Base-by-base conservation (phyloP, 2,113 vertebrate species). In the Protobothrops flavoviridis region DNA sequence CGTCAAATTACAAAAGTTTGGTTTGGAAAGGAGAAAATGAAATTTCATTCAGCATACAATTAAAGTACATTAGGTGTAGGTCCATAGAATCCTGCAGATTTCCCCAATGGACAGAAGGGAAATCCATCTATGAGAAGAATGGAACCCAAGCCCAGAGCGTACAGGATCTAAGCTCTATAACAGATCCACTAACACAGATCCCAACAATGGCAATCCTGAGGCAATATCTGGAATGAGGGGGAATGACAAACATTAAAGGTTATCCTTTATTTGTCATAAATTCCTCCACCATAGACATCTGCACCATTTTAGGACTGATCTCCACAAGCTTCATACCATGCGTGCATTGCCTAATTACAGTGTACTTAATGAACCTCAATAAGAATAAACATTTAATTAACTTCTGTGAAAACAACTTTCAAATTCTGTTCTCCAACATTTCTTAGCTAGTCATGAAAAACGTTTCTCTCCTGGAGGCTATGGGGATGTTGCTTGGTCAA, bases 1-100 rank as follows among this genome's bases (percentile, higher is more conserved):
- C 86, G 12, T 50, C 21, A 94, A 91, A 94, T 90, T 91, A 56
- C 85, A 89, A 88, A 89, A 87, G 93, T 26, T 21, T 86, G 91
- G 5, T 8, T 3, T 3, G 43, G 91, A 90, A 95, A 56, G 92
- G 2, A 2, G 74, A 24, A 50, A 45, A 53, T 17, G 9, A 43
- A 15, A 12, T 59, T 20, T 33, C 29, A 57, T 88, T 92, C 24
- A 43, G 45, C 48, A 7, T 26, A 39, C 12, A 26, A 29, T 48
- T 53, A 87, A 24, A 26, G 9, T 50, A 20, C 17, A 50, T n/a
- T 81, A 39, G 4, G 23, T 12, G 53, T 39, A 21, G 20, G 24
- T 11, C 88, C 10, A 39, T 33, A 55, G 26, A 53, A 8, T 15
- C 26, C 86, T 88, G 48, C 7, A 53, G 86, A 21, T 81, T 39